Evolutionary conservation across 2,797 vertebrate genomes (phyloP).

Genomic region (Mallotus villosus): DNA sequence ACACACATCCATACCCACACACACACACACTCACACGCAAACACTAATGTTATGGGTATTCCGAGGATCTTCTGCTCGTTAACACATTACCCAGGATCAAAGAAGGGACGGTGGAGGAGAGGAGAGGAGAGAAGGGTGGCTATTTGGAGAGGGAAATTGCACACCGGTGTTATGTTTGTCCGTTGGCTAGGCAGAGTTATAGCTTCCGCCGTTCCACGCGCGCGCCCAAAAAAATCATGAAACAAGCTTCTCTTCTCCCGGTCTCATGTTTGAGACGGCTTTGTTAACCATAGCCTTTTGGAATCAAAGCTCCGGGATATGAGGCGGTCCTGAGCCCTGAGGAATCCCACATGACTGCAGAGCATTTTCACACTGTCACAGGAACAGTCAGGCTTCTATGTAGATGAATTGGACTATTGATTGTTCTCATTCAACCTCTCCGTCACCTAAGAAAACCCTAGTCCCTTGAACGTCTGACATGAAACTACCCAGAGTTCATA

Average conservation of each 20-base stretch:
- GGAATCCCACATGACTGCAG: constrained; percentile 68
- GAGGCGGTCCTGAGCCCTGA: constrained; percentile 61
- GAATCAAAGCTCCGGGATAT: constrained; percentile 68
- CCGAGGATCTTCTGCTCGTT: constrained; percentile 64
- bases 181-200: constrained; percentile 53
- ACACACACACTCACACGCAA: constrained; percentile 33
- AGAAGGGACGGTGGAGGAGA: constrained; percentile 41
- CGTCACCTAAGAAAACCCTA: constrained; percentile 44
- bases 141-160: constrained; percentile 68
- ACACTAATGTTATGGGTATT: constrained; percentile 55
- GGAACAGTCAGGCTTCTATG: constrained; percentile 70
- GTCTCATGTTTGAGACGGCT: constrained; percentile 64
- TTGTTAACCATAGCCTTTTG: constrained; percentile 56
- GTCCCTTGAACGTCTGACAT: constrained; percentile 52
- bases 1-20: constrained; percentile 45
- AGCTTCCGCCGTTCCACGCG: constrained; percentile 42
- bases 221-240: constrained; percentile 32
- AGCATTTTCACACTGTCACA: constrained; percentile 71
- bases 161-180: constrained; percentile 63
- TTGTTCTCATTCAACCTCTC: constrained; percentile 54
- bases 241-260: constrained; percentile 42
- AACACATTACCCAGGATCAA: constrained; percentile 74
- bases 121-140: constrained; percentile 41
- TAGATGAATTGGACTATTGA: constrained; percentile 67
- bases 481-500: constrained; percentile 45